Conservation (phyloP, 2,888 invertebrate species). For the Orgyia antiqua region DNA sequence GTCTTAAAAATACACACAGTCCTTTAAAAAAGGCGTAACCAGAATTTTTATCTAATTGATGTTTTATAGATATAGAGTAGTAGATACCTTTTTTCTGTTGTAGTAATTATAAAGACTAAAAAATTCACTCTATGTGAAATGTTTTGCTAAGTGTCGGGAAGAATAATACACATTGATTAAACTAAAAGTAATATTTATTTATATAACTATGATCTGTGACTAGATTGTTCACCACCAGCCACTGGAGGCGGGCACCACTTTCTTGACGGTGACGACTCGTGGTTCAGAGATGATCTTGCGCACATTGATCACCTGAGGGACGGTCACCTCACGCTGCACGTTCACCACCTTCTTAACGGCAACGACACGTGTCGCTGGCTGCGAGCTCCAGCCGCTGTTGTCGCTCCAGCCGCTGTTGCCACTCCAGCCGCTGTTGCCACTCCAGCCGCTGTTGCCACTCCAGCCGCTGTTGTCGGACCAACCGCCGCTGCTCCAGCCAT, state of each 20-base stretch:
- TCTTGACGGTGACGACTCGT: constrained; percentile 44
- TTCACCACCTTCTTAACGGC: background rate
- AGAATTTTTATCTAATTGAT: no score
- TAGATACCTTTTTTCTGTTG: no score
- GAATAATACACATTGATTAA: no score
- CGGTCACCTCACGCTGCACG: constrained; percentile 32
- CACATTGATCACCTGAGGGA: constrained; percentile 37
- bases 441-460: background rate
- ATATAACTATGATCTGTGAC: no score
- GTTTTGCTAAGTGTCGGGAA: constrained; percentile 1
- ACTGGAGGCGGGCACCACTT: constrained; percentile 30
- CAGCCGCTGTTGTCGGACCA: constrained; percentile 7
- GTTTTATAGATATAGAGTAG: no score
- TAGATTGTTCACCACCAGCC: no score
- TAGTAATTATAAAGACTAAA: no score
- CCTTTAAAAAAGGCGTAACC: no score
- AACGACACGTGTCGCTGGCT: constrained; percentile 31
- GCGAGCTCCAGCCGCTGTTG: background rate
- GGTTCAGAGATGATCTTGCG: constrained; percentile 46
- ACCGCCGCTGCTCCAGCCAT: constrained; percentile 3
- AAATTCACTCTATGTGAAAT: constrained; percentile 2
- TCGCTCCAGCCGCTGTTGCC: background rate
- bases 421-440: constrained; percentile 1
- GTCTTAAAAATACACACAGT: no score
- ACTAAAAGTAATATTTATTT: no score